These are phyloP conservation scores for Thymallus thymallus DNA, from an alignment of 2,113 vertebrate genomes.

Conservation along the genomic window DNA sequence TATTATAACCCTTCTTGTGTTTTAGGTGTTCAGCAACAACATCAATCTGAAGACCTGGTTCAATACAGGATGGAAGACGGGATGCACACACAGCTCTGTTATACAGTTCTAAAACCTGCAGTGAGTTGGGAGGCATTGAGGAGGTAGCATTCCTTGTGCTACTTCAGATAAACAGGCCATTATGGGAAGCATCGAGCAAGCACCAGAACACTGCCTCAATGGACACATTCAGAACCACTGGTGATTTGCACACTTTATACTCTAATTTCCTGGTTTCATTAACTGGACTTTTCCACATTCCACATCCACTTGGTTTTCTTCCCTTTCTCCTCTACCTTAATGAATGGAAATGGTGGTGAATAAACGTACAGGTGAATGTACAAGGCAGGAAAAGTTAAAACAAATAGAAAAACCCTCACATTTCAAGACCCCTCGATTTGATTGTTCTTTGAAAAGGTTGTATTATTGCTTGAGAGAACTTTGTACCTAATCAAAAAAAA, in stretches of 20 bases:
- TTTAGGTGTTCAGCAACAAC: slow-evolving; percentile 72
- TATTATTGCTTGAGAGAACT: slow-evolving; percentile 9
- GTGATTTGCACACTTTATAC: slow-evolving; percentile 66
- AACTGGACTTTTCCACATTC: slow-evolving; percentile 50
- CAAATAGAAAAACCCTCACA: too few relatives aligned
- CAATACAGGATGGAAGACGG: slow-evolving; percentile 66
- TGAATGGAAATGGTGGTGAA: slow-evolving; percentile 48
- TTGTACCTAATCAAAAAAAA: slow-evolving; percentile 11
- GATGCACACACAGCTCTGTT: slow-evolving; percentile 45
- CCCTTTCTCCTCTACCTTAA: slow-evolving; percentile 25
- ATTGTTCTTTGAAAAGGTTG: neutral
- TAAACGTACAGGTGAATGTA: slow-evolving; percentile 40
- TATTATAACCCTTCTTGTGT: slow-evolving; percentile 74
- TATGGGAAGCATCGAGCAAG: slow-evolving; percentile 60
- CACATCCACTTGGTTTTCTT: slow-evolving; percentile 44
- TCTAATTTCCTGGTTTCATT: slow-evolving; percentile 61
- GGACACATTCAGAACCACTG: slow-evolving; percentile 61
- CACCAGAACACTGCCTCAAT: slow-evolving; percentile 59
- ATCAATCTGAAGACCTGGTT: slow-evolving; percentile 70
- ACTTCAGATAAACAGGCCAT: slow-evolving; percentile 71
- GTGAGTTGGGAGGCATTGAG: slow-evolving; percentile 63
- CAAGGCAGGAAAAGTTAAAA: slow-evolving; percentile 14
- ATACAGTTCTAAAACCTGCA: slow-evolving; percentile 37
- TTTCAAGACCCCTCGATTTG: too few relatives aligned
- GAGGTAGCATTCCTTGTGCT: slow-evolving; percentile 70